phyloP scores from a whole-genome alignment of 2,888 invertebrate species.

The Loripinus fragilis region DNA sequence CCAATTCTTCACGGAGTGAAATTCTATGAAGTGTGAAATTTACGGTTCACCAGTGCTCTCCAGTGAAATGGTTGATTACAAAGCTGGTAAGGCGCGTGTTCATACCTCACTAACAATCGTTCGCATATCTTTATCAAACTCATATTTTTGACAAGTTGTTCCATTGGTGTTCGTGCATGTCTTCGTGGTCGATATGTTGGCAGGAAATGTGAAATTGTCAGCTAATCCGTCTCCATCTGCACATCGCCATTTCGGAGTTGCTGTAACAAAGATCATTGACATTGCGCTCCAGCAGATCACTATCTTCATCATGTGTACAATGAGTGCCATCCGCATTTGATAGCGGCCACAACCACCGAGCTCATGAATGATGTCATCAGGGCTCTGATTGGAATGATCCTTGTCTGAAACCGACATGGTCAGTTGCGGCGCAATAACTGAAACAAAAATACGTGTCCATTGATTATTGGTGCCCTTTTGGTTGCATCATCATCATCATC shows the following conservation, averaged over 20 bases:
- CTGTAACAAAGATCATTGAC: conserved; percentile 34
- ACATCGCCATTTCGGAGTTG: conserved; percentile 38
- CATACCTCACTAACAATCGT: conserved; percentile 30
- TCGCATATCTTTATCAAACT: conserved; percentile 6
- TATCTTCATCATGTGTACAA: conserved; percentile 36
- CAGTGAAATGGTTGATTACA: no score
- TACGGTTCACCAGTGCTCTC: no score
- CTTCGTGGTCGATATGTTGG: background rate
- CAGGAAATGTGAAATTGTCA: background rate
- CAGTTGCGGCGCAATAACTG: no score
- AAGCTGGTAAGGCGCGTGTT: no score
- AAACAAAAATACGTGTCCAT: no score
- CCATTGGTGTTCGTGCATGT: conserved; percentile 14
- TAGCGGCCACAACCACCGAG: conserved; percentile 46
- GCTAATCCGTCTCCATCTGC: conserved; percentile 8
- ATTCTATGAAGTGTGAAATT: no score
- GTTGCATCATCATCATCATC: no score
- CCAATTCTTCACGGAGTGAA: no score
- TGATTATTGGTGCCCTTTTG: no score
- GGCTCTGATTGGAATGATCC: conserved; percentile 16
- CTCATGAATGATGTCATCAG: conserved; percentile 41
- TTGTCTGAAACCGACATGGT: no score
- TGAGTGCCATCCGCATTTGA: conserved; percentile 35
- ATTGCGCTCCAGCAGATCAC: conserved; percentile 35
- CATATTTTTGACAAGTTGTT: conserved; percentile 33